These are phyloP conservation scores for Drosophila buzzatii DNA, from an alignment of 2,888 invertebrate species.

Conservation along the genomic window DNA sequence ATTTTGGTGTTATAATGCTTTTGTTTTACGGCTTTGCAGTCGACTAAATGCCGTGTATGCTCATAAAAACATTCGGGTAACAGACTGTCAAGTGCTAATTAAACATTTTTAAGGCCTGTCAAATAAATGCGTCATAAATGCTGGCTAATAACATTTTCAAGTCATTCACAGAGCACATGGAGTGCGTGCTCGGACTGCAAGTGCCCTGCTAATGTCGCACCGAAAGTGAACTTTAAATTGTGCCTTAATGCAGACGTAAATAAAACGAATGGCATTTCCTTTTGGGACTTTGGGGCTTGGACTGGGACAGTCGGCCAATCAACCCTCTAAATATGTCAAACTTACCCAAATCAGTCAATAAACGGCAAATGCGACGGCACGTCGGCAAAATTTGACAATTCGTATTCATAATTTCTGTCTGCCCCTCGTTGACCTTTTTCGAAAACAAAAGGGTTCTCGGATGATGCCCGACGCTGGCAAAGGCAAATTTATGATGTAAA, in stretches of 20 bases:
- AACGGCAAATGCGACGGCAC: slow-evolving; percentile 49
- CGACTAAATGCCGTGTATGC: neutral
- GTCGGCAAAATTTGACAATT: slow-evolving; percentile 66
- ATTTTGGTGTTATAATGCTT: neutral
- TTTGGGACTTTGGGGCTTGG: slow-evolving; percentile 10
- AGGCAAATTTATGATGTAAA: slow-evolving; percentile 25
- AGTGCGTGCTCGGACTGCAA: slow-evolving; percentile 55
- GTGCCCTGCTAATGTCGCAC: slow-evolving; percentile 12
- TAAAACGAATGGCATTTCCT: slow-evolving; percentile 6
- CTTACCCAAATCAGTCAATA: slow-evolving; percentile 52
- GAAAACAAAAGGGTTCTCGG: slow-evolving; percentile 56
- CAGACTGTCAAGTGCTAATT: slow-evolving; percentile 64
- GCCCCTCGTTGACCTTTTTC: slow-evolving; percentile 51
- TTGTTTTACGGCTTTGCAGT: neutral
- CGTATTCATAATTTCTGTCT: slow-evolving; percentile 61
- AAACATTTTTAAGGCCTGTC: slow-evolving; percentile 64
- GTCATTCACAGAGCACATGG: slow-evolving; percentile 26
- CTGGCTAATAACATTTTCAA: slow-evolving; percentile 29
- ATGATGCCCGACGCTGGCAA: neutral
- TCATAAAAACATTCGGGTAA: slow-evolving; percentile 35
- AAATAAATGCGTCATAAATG: slow-evolving; percentile 63
- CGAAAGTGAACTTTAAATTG: slow-evolving; percentile 18
- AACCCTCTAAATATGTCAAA: slow-evolving; percentile 41
- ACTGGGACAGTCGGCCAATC: slow-evolving; percentile 35
- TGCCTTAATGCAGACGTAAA: slow-evolving; percentile 3